These are phyloP conservation scores for Rhinoptilus africanus DNA, from an alignment of 2,113 vertebrate genomes.

Conservation along the genomic window DNA sequence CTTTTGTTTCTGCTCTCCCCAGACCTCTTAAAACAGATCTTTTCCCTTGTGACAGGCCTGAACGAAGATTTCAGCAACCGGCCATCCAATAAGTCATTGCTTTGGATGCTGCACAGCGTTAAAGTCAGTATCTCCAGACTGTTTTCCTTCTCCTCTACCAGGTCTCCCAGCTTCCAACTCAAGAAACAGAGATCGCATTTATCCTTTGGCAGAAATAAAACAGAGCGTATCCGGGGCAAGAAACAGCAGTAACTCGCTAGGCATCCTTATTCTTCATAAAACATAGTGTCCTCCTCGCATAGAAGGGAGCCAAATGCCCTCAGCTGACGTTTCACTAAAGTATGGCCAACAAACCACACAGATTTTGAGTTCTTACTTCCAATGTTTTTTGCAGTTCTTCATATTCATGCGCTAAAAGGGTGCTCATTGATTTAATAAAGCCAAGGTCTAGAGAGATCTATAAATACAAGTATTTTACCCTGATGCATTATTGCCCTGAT, in stretches of 20 bases:
- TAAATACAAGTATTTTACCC: conserved; percentile 46
- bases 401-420: conserved; percentile 5
- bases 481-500: conserved; percentile 52
- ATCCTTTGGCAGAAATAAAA: not conserved
- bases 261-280: not conserved
- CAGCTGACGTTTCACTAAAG: not conserved
- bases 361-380: conserved; percentile 1
- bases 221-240: not conserved
- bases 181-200: not conserved
- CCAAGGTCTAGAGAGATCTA: conserved; percentile 50
- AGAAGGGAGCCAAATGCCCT: not conserved
- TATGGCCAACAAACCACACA: not conserved
- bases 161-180: not conserved
- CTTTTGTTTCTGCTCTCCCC: not conserved
- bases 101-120: not conserved
- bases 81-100: not conserved
- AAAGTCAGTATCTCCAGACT: not conserved
- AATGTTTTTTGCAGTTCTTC: not conserved
- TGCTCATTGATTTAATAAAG: conserved; percentile 55
- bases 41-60: not conserved
- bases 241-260: not conserved
- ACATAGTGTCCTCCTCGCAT: not conserved
- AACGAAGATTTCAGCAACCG: not conserved
- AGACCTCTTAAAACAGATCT: not conserved
- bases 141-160: not conserved